phyloP scores from a whole-genome alignment of 2,888 invertebrate genomes.

The Temnothorax unifasciatus region DNA sequence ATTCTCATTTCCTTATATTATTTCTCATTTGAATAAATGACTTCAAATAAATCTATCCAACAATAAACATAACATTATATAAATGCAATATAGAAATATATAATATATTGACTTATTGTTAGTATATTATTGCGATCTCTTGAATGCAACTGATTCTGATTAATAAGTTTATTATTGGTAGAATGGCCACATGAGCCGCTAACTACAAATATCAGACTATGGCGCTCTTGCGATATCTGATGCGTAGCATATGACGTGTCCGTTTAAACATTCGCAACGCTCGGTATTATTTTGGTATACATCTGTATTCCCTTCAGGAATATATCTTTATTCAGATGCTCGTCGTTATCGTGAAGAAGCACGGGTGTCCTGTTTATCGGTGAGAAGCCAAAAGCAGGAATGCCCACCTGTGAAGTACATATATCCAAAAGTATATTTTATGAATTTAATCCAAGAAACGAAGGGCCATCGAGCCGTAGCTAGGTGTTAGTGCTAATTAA shows the following conservation, averaged over 20 bases:
- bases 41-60: background rate
- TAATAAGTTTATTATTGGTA: background rate
- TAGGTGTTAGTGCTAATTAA: too few relatives aligned
- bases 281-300: conserved; percentile 91
- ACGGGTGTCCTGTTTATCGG: conserved; percentile 88
- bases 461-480: too few relatives aligned
- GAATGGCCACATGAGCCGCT: background rate
- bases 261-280: conserved; percentile 88
- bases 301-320: conserved; percentile 94
- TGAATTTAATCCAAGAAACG: too few relatives aligned
- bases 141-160: too few relatives aligned
- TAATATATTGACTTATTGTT: conserved; percentile 18
- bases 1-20: background rate
- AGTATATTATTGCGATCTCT: background rate
- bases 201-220: background rate
- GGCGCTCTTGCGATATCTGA: background rate
- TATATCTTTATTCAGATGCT: conserved; percentile 92
- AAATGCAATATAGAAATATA: conserved; percentile 36
- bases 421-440: conserved; percentile 14
- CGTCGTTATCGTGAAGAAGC: conserved; percentile 87
- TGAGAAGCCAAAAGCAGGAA: conserved; percentile 96
- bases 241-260: background rate
- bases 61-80: conserved; percentile 6
- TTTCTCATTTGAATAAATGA: background rate
- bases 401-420: conserved; percentile 88